Conservation (phyloP, 2,113 vertebrate species). For the Thunnus maccoyii region DNA sequence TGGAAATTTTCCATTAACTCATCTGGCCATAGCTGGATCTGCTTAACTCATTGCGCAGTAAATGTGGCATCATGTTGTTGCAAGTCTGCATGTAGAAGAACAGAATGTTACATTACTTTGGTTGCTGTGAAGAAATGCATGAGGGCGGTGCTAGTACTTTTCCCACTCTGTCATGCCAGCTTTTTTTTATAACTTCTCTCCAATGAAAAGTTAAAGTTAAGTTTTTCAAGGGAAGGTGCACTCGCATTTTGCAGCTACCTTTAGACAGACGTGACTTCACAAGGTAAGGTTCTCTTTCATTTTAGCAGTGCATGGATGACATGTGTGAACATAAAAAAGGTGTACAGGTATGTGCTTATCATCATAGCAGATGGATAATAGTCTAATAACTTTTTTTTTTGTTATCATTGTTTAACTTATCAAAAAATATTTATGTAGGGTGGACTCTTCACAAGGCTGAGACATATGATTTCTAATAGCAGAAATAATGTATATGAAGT, state of each 20-base stretch:
- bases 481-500: background rate
- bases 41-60: background rate
- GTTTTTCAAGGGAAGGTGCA: slow-evolving; percentile 1
- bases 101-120: background rate
- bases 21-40: background rate
- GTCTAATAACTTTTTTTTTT: too few relatives aligned
- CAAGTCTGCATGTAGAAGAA: slow-evolving; percentile 8
- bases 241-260: background rate
- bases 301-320: background rate
- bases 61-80: slow-evolving; percentile 45
- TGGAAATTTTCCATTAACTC: slow-evolving; percentile 35
- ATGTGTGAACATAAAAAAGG: background rate
- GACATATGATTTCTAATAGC: too few relatives aligned
- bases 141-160: slow-evolving; percentile 72
- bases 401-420: too few relatives aligned
- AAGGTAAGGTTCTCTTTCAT: slow-evolving; percentile 43
- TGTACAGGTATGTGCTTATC: background rate
- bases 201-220: slow-evolving; percentile 21
- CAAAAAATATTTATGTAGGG: too few relatives aligned
- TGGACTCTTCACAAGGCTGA: too few relatives aligned
- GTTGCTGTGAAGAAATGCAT: slow-evolving; percentile 11
- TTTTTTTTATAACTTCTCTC: slow-evolving; percentile 24
- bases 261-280: background rate
- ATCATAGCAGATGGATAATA: background rate
- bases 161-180: slow-evolving; percentile 51